Conservation (phyloP, 1,140 invertebrate genomes). For the Cyrtorhinus lividipennis region DNA sequence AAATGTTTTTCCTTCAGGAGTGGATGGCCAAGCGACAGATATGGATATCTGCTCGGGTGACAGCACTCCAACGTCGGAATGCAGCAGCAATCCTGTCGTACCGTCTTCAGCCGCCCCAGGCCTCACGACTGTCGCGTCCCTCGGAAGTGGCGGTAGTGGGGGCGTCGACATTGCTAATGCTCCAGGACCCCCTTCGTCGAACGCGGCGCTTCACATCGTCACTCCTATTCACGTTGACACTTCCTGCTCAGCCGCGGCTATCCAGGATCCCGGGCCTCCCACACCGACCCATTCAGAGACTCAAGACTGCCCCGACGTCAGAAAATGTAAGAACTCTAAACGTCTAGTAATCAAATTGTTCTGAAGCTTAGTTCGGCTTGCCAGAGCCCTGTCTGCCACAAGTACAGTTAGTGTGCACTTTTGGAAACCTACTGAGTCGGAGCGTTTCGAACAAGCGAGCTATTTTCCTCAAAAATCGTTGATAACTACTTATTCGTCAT, state of each 20-base stretch:
- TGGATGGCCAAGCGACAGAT: constrained; percentile 38
- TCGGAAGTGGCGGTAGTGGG: neutral
- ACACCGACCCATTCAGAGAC: constrained; percentile 55
- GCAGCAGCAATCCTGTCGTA: constrained; percentile 26
- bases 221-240: constrained; percentile 22
- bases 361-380: no score
- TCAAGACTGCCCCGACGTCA: constrained; percentile 43
- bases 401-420: no score
- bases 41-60: constrained; percentile 79
- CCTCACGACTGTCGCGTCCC: neutral
- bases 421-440: no score
- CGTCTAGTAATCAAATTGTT: neutral
- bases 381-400: no score
- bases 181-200: constrained; percentile 15
- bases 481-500: no score
- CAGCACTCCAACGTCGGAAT: constrained; percentile 61
- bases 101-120: neutral
- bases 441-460: no score
- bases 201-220: neutral
- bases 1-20: constrained; percentile 1
- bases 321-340: constrained; percentile 37
- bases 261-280: constrained; percentile 37
- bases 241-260: constrained; percentile 9
- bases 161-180: constrained; percentile 16
- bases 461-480: no score